Conservation (phyloP, 2,113 vertebrate genomes). For the Lampris megalopsis region DNA sequence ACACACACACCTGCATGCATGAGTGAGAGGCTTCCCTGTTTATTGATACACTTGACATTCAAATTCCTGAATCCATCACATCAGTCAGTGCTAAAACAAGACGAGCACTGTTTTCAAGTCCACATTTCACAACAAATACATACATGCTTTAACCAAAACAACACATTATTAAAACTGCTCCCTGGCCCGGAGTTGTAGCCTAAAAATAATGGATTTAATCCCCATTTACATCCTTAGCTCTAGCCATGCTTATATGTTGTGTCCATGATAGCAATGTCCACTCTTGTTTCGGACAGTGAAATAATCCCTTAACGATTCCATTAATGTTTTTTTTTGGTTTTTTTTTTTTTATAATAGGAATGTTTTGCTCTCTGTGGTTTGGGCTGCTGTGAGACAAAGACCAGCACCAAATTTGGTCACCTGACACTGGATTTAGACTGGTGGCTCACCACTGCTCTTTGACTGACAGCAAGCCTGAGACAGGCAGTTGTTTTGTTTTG, state of each 20-base stretch:
- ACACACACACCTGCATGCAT: neutral
- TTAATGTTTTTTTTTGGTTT: constrained; percentile 28
- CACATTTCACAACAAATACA: constrained; percentile 14
- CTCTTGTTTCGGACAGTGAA: constrained; percentile 49
- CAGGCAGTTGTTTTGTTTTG: constrained; percentile 11
- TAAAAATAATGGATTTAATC: constrained; percentile 25
- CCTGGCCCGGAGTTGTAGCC: constrained; percentile 38
- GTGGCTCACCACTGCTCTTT: constrained; percentile 48
- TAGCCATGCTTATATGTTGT: constrained; percentile 47
- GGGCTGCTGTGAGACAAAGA: constrained; percentile 49
- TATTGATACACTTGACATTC: constrained; percentile 34
- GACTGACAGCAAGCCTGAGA: constrained; percentile 45
- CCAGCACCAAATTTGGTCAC: constrained; percentile 55
- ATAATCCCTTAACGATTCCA: constrained; percentile 40
- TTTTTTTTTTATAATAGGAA: constrained; percentile 51
- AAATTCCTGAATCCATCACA: constrained; percentile 21
- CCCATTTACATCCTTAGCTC: constrained; percentile 62
- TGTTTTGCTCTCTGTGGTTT: constrained; percentile 49
- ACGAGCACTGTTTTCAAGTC: constrained; percentile 54
- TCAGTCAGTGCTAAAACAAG: constrained; percentile 30
- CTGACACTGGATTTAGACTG: constrained; percentile 72
- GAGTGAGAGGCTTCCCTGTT: constrained; percentile 10
- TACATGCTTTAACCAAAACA: neutral
- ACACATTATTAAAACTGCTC: constrained; percentile 27
- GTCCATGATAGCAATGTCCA: constrained; percentile 30